These are phyloP conservation scores for Anthophora plumipes DNA, from an alignment of 2,888 invertebrate species.

Conservation along the genomic window DNA sequence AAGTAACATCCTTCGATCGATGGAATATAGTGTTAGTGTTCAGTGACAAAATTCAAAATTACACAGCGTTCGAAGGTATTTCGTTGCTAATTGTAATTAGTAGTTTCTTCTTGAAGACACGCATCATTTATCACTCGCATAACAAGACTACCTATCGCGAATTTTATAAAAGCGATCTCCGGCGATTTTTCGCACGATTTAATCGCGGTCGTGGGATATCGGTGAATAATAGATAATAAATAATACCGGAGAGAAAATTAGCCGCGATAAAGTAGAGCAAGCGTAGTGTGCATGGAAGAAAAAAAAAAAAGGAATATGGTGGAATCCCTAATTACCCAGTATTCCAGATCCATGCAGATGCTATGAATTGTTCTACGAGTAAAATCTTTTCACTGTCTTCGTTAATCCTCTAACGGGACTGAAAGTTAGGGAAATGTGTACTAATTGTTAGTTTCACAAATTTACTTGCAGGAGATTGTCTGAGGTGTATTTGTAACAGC, in stretches of 20 bases:
- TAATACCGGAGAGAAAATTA: constrained; percentile 16
- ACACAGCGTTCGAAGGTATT: background rate
- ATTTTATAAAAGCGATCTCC: background rate
- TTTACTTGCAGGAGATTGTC: no score
- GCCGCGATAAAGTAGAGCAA: constrained; percentile 14
- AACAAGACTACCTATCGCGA: background rate
- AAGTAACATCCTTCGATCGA: background rate
- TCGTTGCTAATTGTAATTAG: background rate
- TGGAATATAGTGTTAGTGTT: background rate
- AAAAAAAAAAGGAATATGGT: background rate
- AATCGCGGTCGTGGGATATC: constrained; percentile 33
- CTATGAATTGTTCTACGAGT: background rate
- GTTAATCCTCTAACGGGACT: background rate
- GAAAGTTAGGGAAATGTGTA: background rate
- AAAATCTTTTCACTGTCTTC: background rate
- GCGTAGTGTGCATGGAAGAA: background rate
- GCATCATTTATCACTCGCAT: background rate
- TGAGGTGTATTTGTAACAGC: background rate
- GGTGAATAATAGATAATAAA: constrained; percentile 14
- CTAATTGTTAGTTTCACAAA: background rate
- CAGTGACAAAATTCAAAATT: no score
- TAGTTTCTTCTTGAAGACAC: accelerated
- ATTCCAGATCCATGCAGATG: constrained; percentile 12
- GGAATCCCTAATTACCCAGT: constrained; percentile 24
- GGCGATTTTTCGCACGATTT: constrained; percentile 11